phyloP scores from a whole-genome alignment of 1,140 invertebrate genomes.

The Zaprionus ghesquierei region DNA sequence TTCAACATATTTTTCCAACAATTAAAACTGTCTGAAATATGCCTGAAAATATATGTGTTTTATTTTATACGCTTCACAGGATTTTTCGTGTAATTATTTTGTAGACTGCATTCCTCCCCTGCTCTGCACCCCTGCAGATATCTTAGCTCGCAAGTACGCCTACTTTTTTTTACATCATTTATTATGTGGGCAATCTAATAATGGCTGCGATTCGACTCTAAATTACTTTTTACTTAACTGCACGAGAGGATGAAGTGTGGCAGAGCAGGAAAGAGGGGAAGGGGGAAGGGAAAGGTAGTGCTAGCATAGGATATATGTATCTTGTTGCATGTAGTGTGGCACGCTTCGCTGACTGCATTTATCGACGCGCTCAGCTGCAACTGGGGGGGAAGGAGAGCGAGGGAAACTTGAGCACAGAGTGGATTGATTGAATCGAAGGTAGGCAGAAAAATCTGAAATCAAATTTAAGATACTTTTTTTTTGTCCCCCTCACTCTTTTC shows the following conservation, averaged over 20 bases:
- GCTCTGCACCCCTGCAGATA: not conserved
- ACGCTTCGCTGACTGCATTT: slow-evolving; percentile 67
- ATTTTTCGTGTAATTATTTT: slow-evolving; percentile 47
- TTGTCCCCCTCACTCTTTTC: too few relatives aligned
- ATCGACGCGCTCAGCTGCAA: slow-evolving; percentile 62
- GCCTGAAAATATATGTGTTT: slow-evolving; percentile 29
- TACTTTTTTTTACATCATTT: slow-evolving; percentile 73
- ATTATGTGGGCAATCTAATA: slow-evolving; percentile 65
- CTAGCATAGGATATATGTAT: slow-evolving; percentile 1
- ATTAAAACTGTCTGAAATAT: not conserved
- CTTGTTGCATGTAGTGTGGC: slow-evolving; percentile 49
- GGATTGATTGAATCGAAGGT: slow-evolving; percentile 34
- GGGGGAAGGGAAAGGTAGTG: too few relatives aligned
- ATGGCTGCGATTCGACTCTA: slow-evolving; percentile 45
- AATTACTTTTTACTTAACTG: slow-evolving; percentile 41
- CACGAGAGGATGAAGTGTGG: not conserved
- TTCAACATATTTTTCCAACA: slow-evolving; percentile 26
- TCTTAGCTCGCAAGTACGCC: slow-evolving; percentile 41
- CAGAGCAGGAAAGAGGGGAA: not conserved
- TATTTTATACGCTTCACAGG: slow-evolving; percentile 25
- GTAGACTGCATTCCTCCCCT: slow-evolving; percentile 25
- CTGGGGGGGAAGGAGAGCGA: slow-evolving; percentile 5
- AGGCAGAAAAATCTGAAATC: slow-evolving; percentile 7
- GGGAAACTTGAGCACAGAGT: slow-evolving; percentile 53
- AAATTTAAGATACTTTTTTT: not conserved